A percentile compares a stretch with the other conserved stretches of the same genome.
These are phyloP conservation scores for Hartigia nigra DNA, from an alignment of 2,888 invertebrate species.

Conservation along the genomic window DNA sequence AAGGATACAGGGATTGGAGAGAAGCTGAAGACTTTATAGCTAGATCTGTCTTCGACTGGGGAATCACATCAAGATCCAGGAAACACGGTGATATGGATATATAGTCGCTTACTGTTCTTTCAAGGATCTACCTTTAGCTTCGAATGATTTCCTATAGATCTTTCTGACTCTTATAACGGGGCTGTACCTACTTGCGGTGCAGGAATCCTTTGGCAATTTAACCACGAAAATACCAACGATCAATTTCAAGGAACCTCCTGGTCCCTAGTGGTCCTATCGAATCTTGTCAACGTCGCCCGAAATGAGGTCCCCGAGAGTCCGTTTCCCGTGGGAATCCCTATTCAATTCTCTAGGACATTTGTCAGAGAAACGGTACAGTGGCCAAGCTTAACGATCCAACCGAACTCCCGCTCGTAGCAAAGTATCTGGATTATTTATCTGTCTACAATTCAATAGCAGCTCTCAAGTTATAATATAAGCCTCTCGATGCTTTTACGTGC, in stretches of 20 bases:
- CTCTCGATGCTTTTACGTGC: neutral
- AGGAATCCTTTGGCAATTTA: neutral
- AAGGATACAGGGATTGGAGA: neutral
- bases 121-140: neutral
- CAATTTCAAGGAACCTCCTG: neutral
- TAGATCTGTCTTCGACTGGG: neutral
- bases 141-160: neutral
- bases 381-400: neutral
- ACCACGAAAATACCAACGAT: conserved; percentile 4
- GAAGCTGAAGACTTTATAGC: neutral
- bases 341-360: conserved; percentile 24
- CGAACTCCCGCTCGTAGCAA: conserved; percentile 5
- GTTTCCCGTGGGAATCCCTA: conserved; percentile 17
- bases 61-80: neutral
- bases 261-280: conserved; percentile 7
- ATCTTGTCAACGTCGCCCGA: conserved; percentile 20
- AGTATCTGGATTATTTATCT: neutral
- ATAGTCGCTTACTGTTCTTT: neutral
- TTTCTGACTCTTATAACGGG: neutral
- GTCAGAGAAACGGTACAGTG: conserved; percentile 6
- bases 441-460: neutral
- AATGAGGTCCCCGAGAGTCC: conserved; percentile 19
- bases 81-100: neutral
- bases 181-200: neutral
- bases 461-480: neutral